Evolutionary conservation across 2,113 vertebrate genomes (phyloP).

Genomic region (rabbit (Oryctolagus cuniculus)): mOryCun1.1 NC_091443.1:72097501-72098000

Average conservation of each 20-base stretch:
- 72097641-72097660: neutral
- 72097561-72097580: constrained; percentile 33
- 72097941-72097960: neutral
- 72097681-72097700: neutral
- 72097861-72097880: neutral
- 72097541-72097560: constrained; percentile 60
- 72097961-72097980: neutral
- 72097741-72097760: neutral
- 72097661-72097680: no score
- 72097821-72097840: neutral
- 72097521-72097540: neutral
- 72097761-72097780: no score
- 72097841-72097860: no score
- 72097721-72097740: neutral
- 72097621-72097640: neutral
- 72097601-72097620: constrained; percentile 16
- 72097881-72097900: neutral
- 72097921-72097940: neutral
- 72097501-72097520: neutral
- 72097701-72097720: neutral
- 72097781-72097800: neutral
- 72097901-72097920: neutral
- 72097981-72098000: neutral
- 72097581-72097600: no score
- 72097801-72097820: neutral